A percentile compares a stretch with the other conserved stretches of the same genome.
phyloP scores from a whole-genome alignment of 2,797 vertebrate species.

The Anableps anableps region DNA sequence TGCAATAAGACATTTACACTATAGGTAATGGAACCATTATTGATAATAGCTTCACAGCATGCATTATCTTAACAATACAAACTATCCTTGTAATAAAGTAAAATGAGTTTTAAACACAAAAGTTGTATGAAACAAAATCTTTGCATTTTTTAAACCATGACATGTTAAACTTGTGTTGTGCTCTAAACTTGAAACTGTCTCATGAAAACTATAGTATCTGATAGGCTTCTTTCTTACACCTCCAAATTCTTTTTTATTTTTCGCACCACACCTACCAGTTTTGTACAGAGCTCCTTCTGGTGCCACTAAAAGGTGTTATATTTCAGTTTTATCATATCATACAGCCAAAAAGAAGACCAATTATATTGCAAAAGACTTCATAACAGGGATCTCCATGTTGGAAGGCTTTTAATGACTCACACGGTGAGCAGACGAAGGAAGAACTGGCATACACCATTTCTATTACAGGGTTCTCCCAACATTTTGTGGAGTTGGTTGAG shows the following conservation, averaged over 20 bases:
- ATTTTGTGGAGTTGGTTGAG: constrained; percentile 49
- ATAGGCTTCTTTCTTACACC: not conserved
- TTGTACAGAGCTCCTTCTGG: not conserved
- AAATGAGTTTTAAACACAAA: not conserved
- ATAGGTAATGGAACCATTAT: not conserved
- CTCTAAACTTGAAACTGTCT: not conserved
- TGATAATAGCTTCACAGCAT: not conserved
- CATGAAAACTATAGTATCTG: not conserved
- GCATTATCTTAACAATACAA: not conserved
- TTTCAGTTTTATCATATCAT: constrained; percentile 4
- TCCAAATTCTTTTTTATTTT: not conserved
- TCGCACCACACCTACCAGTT: not conserved
- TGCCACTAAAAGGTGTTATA: constrained; percentile 1
- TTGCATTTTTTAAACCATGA: not conserved
- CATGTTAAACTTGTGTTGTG: not conserved
- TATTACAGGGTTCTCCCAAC: constrained; percentile 45
- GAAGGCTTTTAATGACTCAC: constrained; percentile 35
- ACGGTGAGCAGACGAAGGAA: constrained; percentile 51
- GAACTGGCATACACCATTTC: constrained; percentile 48
- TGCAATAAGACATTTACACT: not conserved
- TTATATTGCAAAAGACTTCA: not conserved
- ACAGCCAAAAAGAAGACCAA: not conserved
- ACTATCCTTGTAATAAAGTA: not conserved
- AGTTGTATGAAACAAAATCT: not conserved
- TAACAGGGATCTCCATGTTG: constrained; percentile 10